A percentile compares a stretch with the other conserved stretches of the same genome.
Evolutionary conservation across 1,140 invertebrate genomes (phyloP).

Genomic region (Meteorus sp.): DNA sequence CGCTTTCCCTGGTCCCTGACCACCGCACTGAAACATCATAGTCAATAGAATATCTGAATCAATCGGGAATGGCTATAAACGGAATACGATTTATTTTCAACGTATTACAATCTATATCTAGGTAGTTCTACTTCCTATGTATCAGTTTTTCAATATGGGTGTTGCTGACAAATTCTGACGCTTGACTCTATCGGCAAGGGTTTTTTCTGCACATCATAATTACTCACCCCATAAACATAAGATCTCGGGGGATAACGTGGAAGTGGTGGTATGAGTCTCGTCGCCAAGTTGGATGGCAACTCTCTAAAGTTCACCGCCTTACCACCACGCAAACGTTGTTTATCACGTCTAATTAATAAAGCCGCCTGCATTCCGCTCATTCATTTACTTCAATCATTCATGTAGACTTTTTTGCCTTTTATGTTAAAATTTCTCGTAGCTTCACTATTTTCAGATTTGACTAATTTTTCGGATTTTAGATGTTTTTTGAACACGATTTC

Average conservation of each 20-base stretch:
- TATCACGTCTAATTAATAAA: conserved; percentile 85
- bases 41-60: neutral
- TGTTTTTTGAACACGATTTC: no score
- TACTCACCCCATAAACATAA: conserved; percentile 67
- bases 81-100: neutral
- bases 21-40: conserved; percentile 49
- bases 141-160: no score
- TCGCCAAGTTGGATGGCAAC: conserved; percentile 81
- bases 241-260: conserved; percentile 79
- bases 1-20: conserved; percentile 66
- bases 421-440: no score
- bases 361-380: conserved; percentile 81
- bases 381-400: conserved; percentile 39
- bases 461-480: no score
- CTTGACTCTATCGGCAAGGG: neutral
- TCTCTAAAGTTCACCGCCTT: conserved; percentile 73
- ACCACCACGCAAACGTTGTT: conserved; percentile 78
- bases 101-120: no score
- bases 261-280: conserved; percentile 80
- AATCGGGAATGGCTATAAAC: no score
- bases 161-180: no score
- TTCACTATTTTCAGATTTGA: neutral
- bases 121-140: no score
- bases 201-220: neutral
- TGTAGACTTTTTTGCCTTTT: neutral